A percentile compares a stretch with the other conserved stretches of the same genome.
These are phyloP conservation scores for Heliconius eleuchia DNA, from an alignment of 1,140 invertebrate genomes.

Conservation along the genomic window DNA sequence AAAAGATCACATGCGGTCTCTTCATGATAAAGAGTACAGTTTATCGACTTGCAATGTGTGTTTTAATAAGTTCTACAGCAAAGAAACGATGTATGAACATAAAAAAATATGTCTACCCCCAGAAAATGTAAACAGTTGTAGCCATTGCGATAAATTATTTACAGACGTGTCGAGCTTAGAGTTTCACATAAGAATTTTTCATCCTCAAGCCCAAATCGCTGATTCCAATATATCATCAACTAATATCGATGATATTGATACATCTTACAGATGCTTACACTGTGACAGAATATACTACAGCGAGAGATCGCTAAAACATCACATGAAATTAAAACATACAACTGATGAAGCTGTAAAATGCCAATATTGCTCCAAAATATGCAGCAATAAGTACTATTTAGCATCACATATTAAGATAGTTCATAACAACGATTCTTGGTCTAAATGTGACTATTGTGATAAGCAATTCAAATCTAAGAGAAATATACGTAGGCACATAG, in stretches of 20 bases:
- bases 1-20: slow-evolving; percentile 55
- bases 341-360: slow-evolving; percentile 55
- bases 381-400: slow-evolving; percentile 64
- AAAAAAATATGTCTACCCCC: slow-evolving; percentile 60
- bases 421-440: slow-evolving; percentile 51
- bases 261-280: slow-evolving; percentile 50
- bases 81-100: slow-evolving; percentile 54
- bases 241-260: slow-evolving; percentile 42
- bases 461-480: slow-evolving; percentile 63
- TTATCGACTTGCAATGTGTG: slow-evolving; percentile 65
- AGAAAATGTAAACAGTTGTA: slow-evolving; percentile 52
- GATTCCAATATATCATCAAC: slow-evolving; percentile 50
- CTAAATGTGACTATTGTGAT: slow-evolving; percentile 62
- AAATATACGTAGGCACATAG: slow-evolving; percentile 60
- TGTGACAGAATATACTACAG: slow-evolving; percentile 62
- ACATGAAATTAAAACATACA: slow-evolving; percentile 62
- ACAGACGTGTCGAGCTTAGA: slow-evolving; percentile 63
- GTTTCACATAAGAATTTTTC: slow-evolving; percentile 65
- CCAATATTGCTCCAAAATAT: slow-evolving; percentile 53
- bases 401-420: slow-evolving; percentile 61
- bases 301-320: slow-evolving; percentile 59
- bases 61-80: slow-evolving; percentile 63
- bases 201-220: slow-evolving; percentile 56
- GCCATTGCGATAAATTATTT: slow-evolving; percentile 63
- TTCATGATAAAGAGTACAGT: slow-evolving; percentile 54